Conservation (phyloP, 2,888 invertebrate species). For the Cistogaster globosa region DNA sequence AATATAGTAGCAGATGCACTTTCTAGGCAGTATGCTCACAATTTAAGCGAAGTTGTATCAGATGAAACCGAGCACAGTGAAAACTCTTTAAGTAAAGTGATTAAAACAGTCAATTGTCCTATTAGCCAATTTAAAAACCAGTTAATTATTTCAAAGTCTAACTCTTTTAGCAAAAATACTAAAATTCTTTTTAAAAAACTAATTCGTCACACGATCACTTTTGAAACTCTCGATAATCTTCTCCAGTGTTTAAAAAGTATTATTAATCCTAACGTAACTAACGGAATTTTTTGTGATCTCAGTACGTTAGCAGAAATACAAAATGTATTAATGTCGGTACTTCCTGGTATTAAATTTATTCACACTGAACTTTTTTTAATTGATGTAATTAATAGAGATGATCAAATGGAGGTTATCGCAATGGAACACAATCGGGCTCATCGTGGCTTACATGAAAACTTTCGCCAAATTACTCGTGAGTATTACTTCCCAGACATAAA, state of each 20-base stretch:
- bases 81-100: conserved; percentile 47
- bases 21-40: neutral
- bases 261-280: conserved; percentile 44
- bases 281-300: conserved; percentile 39
- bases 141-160: too few species aligned
- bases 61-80: conserved; percentile 31
- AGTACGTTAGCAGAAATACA: conserved; percentile 4
- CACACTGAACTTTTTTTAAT: conserved; percentile 34
- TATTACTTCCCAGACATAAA: conserved; percentile 39
- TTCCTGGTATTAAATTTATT: too few species aligned
- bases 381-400: conserved; percentile 50
- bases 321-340: too few species aligned
- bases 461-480: conserved; percentile 24
- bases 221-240: too few species aligned
- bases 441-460: conserved; percentile 52
- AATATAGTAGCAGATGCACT: conserved; percentile 29
- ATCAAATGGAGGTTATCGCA: conserved; percentile 41
- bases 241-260: neutral
- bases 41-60: neutral
- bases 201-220: neutral
- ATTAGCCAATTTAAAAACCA: too few species aligned
- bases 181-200: conserved; percentile 34
- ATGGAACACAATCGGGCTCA: conserved; percentile 54
- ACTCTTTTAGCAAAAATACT: conserved; percentile 8
- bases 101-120: conserved; percentile 6